Evolutionary conservation across 2,113 vertebrate genomes (phyloP).

Genomic region (Rhizomys pruinosus): DNA sequence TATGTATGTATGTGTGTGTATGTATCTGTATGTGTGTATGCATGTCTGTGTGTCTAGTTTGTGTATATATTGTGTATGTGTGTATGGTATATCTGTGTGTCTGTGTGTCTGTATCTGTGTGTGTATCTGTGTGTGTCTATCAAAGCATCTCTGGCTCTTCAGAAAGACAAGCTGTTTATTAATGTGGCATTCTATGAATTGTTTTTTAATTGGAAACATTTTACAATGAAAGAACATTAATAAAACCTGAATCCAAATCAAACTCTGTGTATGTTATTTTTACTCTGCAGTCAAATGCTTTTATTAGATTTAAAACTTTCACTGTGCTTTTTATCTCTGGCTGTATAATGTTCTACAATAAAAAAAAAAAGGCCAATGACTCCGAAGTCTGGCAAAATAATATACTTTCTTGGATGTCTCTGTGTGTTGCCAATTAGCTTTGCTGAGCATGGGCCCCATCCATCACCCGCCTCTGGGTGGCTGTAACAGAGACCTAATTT

Average conservation of each 20-base stretch:
- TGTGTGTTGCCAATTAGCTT: constrained; percentile 99
- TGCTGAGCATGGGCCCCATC: constrained; percentile 97
- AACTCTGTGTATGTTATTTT: constrained; percentile 89
- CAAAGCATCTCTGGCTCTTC: constrained; percentile 81
- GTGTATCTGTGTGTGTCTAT: constrained; percentile 69
- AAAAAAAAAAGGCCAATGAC: constrained; percentile 85
- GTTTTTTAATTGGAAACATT: constrained; percentile 92
- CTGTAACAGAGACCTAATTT: constrained; percentile 96
- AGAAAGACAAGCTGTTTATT: constrained; percentile 86
- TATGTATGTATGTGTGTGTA: constrained; percentile 37
- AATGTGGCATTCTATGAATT: constrained; percentile 86
- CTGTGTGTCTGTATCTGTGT: background rate
- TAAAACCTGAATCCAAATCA: constrained; percentile 89
- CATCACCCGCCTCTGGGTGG: constrained; percentile 99
- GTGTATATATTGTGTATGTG: too few relatives aligned
- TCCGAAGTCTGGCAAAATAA: constrained; percentile 92
- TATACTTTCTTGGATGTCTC: constrained; percentile 91
- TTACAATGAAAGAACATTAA: constrained; percentile 88
- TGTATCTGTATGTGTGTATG: background rate
- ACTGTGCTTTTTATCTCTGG: constrained; percentile 88
- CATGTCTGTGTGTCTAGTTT: too few relatives aligned
- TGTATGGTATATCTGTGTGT: too few relatives aligned
- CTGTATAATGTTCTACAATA: constrained; percentile 89
- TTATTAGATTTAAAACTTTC: constrained; percentile 92
- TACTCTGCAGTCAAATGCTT: constrained; percentile 89